Evolutionary conservation across 2,113 vertebrate species (phyloP).

Genomic region (Hydrochoerus hydrochaeris): DNA sequence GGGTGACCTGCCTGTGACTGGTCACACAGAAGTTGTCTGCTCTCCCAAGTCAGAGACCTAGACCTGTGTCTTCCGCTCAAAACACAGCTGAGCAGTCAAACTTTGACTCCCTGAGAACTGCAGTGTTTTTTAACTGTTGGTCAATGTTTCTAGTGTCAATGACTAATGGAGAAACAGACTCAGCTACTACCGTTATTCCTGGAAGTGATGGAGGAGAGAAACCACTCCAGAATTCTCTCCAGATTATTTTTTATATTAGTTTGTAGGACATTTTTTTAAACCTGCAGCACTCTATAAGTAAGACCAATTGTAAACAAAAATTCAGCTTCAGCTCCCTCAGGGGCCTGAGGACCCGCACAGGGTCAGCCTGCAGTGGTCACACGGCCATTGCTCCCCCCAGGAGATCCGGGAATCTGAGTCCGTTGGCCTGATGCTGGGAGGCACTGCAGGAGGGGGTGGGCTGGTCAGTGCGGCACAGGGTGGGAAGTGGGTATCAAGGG

Average conservation of each 20-base stretch:
- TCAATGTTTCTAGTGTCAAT: neutral
- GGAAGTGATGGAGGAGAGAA: neutral
- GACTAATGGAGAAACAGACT: neutral
- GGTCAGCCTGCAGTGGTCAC: neutral
- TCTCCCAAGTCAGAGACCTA: neutral
- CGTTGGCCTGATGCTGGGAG: neutral
- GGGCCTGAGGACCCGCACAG: neutral
- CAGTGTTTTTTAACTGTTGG: neutral
- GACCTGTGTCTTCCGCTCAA: rapidly evolving
- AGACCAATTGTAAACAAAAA: neutral
- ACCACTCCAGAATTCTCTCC: neutral
- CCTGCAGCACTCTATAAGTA: neutral
- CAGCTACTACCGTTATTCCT: neutral
- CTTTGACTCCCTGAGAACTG: neutral
- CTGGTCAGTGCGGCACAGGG: neutral
- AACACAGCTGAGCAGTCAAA: neutral
- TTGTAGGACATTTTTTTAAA: neutral
- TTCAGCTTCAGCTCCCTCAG: neutral
- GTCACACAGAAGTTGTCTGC: rapidly evolving
- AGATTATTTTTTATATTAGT: neutral
- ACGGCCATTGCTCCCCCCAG: neutral
- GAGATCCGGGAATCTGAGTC: neutral
- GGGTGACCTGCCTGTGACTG: neutral
- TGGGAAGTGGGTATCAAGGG: rapidly evolving
- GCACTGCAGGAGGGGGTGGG: neutral